Percentiles rank a stretch among this genome's conserved stretches.
phyloP scores from a whole-genome alignment of 2,113 vertebrate species.

The Neotragus moschatus region DNA sequence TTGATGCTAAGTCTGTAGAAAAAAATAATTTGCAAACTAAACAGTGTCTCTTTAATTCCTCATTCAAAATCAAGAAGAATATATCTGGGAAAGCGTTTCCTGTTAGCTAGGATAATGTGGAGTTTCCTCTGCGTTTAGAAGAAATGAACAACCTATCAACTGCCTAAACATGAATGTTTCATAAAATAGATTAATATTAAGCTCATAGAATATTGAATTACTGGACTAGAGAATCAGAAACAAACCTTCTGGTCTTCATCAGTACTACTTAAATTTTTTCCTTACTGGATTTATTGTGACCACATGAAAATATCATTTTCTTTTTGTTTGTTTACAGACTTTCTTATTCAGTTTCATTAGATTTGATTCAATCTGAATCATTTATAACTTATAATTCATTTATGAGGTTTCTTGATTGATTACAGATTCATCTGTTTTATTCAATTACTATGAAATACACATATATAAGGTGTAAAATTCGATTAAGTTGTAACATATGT shows the following conservation, averaged over 20 bases:
- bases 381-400: conserved; percentile 11
- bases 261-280: not conserved
- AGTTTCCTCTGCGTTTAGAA: not conserved
- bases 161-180: not conserved
- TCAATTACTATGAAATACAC: not conserved
- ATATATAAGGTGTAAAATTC: not conserved
- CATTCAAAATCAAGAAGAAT: not conserved
- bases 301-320: not conserved
- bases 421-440: not conserved
- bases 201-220: not conserved
- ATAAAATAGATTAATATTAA: not conserved
- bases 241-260: not conserved
- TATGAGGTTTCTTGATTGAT: not conserved
- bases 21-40: not conserved
- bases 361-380: not conserved
- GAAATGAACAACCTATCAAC: not conserved
- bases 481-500: not conserved
- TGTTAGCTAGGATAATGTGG: not conserved
- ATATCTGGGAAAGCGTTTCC: not conserved
- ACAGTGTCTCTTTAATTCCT: not conserved
- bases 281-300: not conserved
- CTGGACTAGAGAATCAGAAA: not conserved
- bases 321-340: not conserved
- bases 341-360: not conserved
- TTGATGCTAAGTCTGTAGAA: not conserved